Conservation (phyloP, 2,888 invertebrate species). For the Cylloceria caligata region DNA sequence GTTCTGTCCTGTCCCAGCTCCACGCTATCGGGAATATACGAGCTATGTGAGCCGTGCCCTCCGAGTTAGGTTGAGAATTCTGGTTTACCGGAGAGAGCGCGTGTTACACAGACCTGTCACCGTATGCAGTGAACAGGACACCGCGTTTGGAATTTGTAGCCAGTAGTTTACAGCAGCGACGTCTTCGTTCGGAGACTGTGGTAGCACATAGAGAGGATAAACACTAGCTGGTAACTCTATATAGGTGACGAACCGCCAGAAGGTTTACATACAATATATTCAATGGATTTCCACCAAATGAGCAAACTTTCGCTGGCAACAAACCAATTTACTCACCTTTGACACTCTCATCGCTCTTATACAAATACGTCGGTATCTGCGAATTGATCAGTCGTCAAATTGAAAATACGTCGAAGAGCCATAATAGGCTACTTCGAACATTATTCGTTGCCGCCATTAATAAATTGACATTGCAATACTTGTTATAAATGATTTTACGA, state of each 20-base stretch:
- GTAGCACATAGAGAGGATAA: conserved; percentile 20
- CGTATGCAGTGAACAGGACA: conserved; percentile 16
- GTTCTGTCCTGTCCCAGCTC: conserved; percentile 8
- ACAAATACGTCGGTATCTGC: neutral
- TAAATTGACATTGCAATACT: neutral
- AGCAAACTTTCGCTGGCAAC: conserved; percentile 16
- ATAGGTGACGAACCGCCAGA: neutral
- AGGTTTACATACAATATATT: neutral
- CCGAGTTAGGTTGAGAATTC: conserved; percentile 40
- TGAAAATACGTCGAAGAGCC: neutral
- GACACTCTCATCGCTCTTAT: neutral
- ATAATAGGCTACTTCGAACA: neutral
- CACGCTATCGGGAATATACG: conserved; percentile 17
- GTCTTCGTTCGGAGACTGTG: conserved; percentile 34
- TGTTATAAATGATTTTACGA: neutral
- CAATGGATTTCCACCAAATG: conserved; percentile 30
- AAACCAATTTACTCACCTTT: neutral
- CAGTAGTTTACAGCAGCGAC: conserved; percentile 19
- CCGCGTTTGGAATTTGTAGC: conserved; percentile 31
- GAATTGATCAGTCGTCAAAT: neutral
- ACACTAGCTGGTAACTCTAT: neutral
- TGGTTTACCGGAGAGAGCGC: conserved; percentile 23
- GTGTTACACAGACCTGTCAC: conserved; percentile 37
- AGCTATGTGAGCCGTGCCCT: conserved; percentile 6
- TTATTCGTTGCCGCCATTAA: neutral